Evolutionary conservation across 2,797 vertebrate species (phyloP).

Genomic region (Lepilemur septentrionalis): DNA sequence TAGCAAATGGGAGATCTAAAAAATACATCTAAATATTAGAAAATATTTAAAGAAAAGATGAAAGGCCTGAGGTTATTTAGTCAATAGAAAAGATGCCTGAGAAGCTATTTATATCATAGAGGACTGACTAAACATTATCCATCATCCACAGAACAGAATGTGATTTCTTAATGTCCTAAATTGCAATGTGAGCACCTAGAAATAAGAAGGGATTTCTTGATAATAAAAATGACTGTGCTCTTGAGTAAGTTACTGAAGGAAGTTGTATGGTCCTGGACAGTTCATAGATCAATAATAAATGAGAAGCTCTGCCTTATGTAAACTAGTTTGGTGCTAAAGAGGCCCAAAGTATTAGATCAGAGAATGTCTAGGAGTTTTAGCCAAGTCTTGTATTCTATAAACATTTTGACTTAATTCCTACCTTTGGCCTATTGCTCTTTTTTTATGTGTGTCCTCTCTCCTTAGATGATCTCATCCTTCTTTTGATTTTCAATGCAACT

Average conservation of each 20-base stretch:
- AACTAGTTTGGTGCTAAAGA: neutral
- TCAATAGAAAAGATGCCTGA: slow-evolving; percentile 28
- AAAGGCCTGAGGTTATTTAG: slow-evolving; percentile 10
- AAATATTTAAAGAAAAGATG: slow-evolving; percentile 34
- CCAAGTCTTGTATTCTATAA: neutral
- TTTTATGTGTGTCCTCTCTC: neutral
- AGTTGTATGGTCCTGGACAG: neutral
- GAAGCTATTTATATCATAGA: slow-evolving; percentile 7
- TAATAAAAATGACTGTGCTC: slow-evolving; percentile 25
- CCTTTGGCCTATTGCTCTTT: neutral
- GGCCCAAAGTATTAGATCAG: neutral
- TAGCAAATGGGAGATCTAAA: neutral
- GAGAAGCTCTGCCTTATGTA: neutral
- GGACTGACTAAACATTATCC: neutral
- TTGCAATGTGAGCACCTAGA: neutral
- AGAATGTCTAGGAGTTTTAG: neutral
- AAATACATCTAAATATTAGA: neutral
- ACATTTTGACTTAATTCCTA: neutral
- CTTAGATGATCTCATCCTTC: neutral
- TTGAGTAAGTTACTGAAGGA: slow-evolving; percentile 1
- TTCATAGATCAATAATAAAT: neutral
- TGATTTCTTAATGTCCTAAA: slow-evolving; percentile 29
- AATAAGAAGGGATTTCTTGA: slow-evolving; percentile 15
- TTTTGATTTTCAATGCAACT: neutral
- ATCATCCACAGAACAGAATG: neutral